These are phyloP conservation scores for Cephus sareptanus DNA, from an alignment of 2,888 invertebrate species.

Conservation along the genomic window DNA sequence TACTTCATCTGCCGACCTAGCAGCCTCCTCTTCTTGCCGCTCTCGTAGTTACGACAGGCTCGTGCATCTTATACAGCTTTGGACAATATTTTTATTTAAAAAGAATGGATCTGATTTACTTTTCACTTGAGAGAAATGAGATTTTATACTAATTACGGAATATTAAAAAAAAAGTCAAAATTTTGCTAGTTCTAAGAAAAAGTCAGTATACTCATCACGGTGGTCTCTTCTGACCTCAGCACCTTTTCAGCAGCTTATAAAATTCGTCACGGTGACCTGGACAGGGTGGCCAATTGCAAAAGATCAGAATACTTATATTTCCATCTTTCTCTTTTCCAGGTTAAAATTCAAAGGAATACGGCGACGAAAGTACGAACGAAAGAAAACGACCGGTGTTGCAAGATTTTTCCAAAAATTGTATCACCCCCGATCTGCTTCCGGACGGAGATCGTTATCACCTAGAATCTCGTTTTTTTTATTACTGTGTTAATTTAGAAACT, in stretches of 20 bases:
- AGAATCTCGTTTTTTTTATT: slow-evolving; percentile 10
- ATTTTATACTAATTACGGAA: no score
- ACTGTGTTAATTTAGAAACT: slow-evolving; percentile 13
- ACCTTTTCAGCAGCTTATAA: slow-evolving; percentile 34
- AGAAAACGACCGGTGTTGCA: slow-evolving; percentile 13
- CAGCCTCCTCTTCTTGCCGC: no score
- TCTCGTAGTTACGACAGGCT: no score
- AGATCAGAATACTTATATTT: slow-evolving; percentile 4
- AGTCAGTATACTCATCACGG: slow-evolving; percentile 25
- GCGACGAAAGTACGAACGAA: slow-evolving; percentile 18
- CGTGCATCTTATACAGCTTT: no score
- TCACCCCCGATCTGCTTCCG: neutral
- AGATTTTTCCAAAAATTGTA: slow-evolving; percentile 33
- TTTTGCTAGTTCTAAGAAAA: no score
- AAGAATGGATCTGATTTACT: no score
- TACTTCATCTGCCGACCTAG: slow-evolving; percentile 36
- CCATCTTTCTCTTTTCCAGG: neutral
- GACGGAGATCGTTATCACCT: neutral
- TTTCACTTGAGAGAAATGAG: no score
- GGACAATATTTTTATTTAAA: no score
- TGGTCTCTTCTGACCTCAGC: slow-evolving; percentile 32
- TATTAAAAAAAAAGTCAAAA: no score
- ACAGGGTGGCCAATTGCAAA: slow-evolving; percentile 15
- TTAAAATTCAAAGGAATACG: neutral
- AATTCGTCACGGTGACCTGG: slow-evolving; percentile 46